phyloP scores from a whole-genome alignment of 2,113 vertebrate genomes.

The Xiphophorus maculatus region DNA sequence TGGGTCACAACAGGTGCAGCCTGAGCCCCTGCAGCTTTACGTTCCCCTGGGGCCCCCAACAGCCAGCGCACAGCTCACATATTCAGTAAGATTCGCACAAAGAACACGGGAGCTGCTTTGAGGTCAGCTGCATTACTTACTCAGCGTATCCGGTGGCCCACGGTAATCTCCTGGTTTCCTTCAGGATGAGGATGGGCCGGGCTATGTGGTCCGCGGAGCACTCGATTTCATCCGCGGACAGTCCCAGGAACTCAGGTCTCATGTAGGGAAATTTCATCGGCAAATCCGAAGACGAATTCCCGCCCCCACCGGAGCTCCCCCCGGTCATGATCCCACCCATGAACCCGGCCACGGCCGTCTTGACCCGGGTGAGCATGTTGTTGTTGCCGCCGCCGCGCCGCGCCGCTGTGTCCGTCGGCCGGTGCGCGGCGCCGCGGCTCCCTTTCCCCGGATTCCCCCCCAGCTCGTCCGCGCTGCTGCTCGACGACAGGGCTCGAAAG shows the following conservation, averaged over 20 bases:
- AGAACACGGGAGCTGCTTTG: constrained; percentile 3
- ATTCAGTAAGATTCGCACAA: neutral
- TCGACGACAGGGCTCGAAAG: constrained; percentile 47
- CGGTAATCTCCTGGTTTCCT: constrained; percentile 75
- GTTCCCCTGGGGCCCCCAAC: neutral
- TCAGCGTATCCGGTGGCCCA: constrained; percentile 78
- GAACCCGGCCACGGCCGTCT: constrained; percentile 74
- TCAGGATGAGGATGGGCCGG: constrained; percentile 76
- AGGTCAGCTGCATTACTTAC: constrained; percentile 53
- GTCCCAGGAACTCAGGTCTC: constrained; percentile 72
- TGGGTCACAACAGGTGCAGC: constrained; percentile 57
- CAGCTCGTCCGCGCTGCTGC: constrained; percentile 66
- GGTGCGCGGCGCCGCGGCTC: constrained; percentile 69
- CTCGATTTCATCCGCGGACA: constrained; percentile 74
- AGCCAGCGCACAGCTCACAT: neutral
- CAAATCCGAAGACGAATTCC: constrained; percentile 51
- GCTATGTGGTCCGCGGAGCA: constrained; percentile 75
- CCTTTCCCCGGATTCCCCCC: constrained; percentile 78
- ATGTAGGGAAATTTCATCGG: constrained; percentile 71
- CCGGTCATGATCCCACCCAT: constrained; percentile 73
- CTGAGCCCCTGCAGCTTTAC: neutral
- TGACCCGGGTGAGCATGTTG: constrained; percentile 77
- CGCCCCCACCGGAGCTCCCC: constrained; percentile 56
- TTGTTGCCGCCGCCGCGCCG: constrained; percentile 51
- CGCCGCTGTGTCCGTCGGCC: constrained; percentile 65